Conservation (phyloP, 53 echinoderm and acorn worm species). For the Temnopleurus reevesii region DNA sequence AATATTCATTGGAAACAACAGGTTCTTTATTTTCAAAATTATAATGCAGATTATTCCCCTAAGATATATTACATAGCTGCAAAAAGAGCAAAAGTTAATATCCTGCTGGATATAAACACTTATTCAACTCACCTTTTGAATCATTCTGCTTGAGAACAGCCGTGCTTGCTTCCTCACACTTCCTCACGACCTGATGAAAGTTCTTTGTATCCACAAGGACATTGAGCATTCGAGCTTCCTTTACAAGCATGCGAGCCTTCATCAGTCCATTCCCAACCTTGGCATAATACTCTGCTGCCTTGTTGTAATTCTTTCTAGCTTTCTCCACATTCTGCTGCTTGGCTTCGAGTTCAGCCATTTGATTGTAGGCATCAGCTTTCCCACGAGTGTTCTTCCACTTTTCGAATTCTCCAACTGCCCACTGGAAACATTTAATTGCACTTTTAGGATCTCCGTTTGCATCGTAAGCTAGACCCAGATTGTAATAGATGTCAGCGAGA, state of each 20-base stretch:
- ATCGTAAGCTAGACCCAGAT: conserved; percentile 83
- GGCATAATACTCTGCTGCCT: conserved; percentile 40
- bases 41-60: no score
- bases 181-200: background rate
- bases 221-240: conserved; percentile 53
- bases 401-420: conserved; percentile 64
- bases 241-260: conserved; percentile 53
- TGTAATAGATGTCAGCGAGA: conserved; percentile 80
- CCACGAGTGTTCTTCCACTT: conserved; percentile 29
- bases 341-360: conserved; percentile 34
- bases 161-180: conserved; percentile 43
- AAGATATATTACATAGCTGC: no score
- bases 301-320: conserved; percentile 33
- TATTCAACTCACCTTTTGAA: conserved; percentile 19
- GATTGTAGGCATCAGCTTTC: conserved; percentile 40
- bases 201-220: background rate
- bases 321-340: conserved; percentile 1
- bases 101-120: background rate
- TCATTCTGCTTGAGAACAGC: conserved; percentile 7
- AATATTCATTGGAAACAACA: no score
- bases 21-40: no score
- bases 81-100: no score
- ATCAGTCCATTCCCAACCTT: conserved; percentile 46
- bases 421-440: conserved; percentile 63
- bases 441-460: conserved; percentile 42